A percentile compares a stretch with the other conserved stretches of the same genome.
Conservation (phyloP, 2,797 vertebrate species). For the Spizella passerina region DNA sequence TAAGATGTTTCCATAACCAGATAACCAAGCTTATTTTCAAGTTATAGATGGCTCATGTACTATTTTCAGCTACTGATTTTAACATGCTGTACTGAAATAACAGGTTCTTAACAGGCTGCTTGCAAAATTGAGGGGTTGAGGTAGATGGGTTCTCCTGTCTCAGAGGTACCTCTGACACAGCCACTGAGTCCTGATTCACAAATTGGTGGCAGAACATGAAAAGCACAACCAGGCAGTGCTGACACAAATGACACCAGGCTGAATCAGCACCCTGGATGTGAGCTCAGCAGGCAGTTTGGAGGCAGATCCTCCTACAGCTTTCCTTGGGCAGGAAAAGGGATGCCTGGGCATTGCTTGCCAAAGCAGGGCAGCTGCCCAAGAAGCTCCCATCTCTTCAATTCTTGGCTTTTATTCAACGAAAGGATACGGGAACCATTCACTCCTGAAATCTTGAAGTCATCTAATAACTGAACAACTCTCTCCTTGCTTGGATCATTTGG, state of each 20-base stretch:
- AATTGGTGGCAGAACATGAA: background rate
- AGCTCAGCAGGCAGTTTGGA: background rate
- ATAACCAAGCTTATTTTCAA: background rate
- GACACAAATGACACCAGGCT: background rate
- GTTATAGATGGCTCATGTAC: background rate
- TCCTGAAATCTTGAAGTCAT: conserved; percentile 98
- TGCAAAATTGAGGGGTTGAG: background rate
- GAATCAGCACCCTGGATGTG: background rate
- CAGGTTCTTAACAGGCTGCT: background rate
- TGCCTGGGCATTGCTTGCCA: background rate
- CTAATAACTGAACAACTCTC: conserved; percentile 93
- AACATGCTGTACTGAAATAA: background rate
- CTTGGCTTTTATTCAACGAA: background rate
- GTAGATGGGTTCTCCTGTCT: background rate
- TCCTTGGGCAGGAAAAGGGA: background rate
- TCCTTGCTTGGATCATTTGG: conserved; percentile 90
- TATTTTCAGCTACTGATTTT: background rate
- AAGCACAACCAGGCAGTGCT: background rate
- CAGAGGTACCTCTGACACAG: background rate
- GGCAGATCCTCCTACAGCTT: background rate
- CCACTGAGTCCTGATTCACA: background rate
- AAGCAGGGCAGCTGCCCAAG: background rate
- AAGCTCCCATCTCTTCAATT: background rate
- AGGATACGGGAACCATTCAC: conserved; percentile 98
- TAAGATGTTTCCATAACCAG: background rate